Evolutionary conservation across 2,888 invertebrate genomes (phyloP), one percentile per base, ranked within the genome.

Genomic region (Imbricaverruca yamaguchii): DNA sequence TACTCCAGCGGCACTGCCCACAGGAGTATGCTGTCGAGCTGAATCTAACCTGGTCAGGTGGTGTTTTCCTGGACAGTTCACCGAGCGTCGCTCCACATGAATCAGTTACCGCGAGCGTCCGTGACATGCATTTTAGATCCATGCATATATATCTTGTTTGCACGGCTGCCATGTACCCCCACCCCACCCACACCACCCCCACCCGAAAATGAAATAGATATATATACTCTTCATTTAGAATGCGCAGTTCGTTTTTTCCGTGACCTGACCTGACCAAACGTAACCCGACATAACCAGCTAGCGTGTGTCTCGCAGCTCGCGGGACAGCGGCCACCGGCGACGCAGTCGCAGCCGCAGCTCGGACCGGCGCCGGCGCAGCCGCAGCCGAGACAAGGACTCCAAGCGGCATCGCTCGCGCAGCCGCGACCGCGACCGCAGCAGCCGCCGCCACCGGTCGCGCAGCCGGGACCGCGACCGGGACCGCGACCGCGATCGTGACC

Each of bases 331-430:
- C 39, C 84, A 84, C 59, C 83, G 82, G 39, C 83, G 84, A 11
- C 81, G 83, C 80, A 83, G 83, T 61, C 82, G 85, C 10, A 83
- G 83, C 55, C 81, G 83, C 23, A 84, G 85, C 77, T 82, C 84
- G 11, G 84, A 85, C 57, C 84, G 85, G 21, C 86, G 85, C 87
- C 88, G 83, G 86, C 86, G 84, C 86, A 87, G 69, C 86, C 84
- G 83, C 74, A 84, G 84, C 79, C 83, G 85, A 57, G 85, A 85
- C 39, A 84, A 84, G 25, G 84, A 84, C 82, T 83, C 84, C 21
- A 83, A 83, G 65, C 39, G 69, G 15, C 12, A n/a, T 12, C 12
- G 25, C 78, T 83, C 84, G 61, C 81, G 84, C 65, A 83, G 83
- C 56, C 85, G 85, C 18, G 84, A 83, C 81, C 82, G 84, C n/a